phyloP scores from a whole-genome alignment of 35 echinoderm and acorn worm species.

The Strongylocentrotus purpuratus region DNA sequence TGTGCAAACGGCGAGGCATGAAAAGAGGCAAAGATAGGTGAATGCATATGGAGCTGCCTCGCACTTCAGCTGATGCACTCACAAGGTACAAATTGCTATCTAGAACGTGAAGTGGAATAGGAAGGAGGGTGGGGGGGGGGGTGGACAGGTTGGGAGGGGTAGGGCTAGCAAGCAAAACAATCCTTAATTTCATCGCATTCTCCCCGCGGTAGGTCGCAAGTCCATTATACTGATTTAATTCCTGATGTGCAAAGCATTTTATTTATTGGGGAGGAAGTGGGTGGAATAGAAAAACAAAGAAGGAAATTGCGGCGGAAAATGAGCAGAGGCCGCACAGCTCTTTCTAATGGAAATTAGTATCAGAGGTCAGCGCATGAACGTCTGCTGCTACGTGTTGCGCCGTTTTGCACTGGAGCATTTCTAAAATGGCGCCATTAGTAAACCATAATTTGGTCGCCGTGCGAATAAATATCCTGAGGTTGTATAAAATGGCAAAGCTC shows the following conservation, averaged over 20 bases:
- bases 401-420: background rate
- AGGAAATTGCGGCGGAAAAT: background rate
- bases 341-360: background rate
- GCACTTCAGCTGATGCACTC: background rate
- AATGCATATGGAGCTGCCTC: background rate
- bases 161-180: background rate
- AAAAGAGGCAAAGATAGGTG: background rate
- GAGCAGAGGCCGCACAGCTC: background rate
- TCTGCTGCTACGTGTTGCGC: background rate
- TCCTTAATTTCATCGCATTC: background rate
- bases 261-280: background rate
- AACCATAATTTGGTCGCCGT: background rate
- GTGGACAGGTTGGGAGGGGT: background rate
- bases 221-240: slow-evolving; percentile 44
- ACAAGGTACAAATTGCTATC: background rate
- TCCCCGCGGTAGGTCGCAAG: background rate
- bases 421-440: background rate
- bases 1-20: background rate
- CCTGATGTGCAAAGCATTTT: background rate
- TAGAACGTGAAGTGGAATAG: background rate
- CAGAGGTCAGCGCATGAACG: background rate
- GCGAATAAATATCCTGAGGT: no score
- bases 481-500: background rate
- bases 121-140: background rate
- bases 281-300: background rate